phyloP scores from a whole-genome alignment of 1,140 invertebrate genomes.

The Onthophagus taurus region DNA sequence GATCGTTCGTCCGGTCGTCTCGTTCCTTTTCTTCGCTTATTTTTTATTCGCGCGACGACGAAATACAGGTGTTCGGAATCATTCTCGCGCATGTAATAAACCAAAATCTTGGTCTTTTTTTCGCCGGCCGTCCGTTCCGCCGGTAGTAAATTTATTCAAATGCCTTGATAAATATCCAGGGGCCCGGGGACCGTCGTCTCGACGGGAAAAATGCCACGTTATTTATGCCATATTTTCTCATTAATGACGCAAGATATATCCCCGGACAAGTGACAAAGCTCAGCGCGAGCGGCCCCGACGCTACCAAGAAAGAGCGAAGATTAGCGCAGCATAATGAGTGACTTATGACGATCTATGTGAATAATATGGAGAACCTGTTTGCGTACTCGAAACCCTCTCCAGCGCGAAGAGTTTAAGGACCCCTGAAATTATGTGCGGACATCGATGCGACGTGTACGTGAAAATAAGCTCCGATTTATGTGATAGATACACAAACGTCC shows the following conservation, averaged over 20 bases:
- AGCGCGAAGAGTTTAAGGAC: no score
- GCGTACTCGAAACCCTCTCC: no score
- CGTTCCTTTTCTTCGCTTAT: no score
- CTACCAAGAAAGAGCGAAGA: slow-evolving; percentile 15
- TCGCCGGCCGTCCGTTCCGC: slow-evolving; percentile 1
- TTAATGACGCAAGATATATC: slow-evolving; percentile 24
- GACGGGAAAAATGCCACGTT: slow-evolving; percentile 14
- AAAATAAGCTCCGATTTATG: no score
- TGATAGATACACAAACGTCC: no score
- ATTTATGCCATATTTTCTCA: slow-evolving; percentile 25
- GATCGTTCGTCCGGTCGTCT: no score
- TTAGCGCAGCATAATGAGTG: slow-evolving; percentile 24
- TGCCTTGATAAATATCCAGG: slow-evolving; percentile 12
- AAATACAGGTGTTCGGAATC: slow-evolving; percentile 9
- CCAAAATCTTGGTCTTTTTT: slow-evolving; percentile 10
- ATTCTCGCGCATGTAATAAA: slow-evolving; percentile 8
- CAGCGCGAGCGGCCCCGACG: slow-evolving; percentile 15
- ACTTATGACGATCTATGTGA: slow-evolving; percentile 26
- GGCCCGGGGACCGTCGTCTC: slow-evolving; percentile 6
- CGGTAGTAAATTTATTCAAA: slow-evolving; percentile 14
- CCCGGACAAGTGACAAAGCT: slow-evolving; percentile 22
- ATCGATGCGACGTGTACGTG: no score
- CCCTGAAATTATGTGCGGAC: no score
- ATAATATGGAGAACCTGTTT: slow-evolving; percentile 26
- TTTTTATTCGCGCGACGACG: slow-evolving; percentile 6